These are phyloP conservation scores for cat (Felis catus) DNA, from an alignment of 2,113 vertebrate genomes.

Conservation along the genomic window DNA sequence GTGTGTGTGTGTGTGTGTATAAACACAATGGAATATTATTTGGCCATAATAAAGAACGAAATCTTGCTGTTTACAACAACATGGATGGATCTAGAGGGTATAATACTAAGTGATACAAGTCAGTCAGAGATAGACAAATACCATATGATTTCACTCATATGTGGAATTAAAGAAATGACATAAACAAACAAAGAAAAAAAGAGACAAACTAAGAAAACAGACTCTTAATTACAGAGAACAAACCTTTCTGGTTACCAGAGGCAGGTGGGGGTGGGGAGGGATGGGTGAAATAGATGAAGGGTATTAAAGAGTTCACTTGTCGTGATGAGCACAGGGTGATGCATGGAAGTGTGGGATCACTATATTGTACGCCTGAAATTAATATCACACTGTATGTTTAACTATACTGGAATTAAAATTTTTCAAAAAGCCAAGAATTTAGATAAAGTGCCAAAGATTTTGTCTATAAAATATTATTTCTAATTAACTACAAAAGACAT, in stretches of 20 bases:
- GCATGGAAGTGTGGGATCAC: background rate
- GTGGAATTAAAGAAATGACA: background rate
- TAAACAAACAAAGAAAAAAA: background rate
- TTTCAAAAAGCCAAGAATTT: background rate
- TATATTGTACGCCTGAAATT: background rate
- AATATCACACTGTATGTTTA: background rate
- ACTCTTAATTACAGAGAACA: background rate
- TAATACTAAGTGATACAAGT: background rate
- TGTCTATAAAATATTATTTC: conserved; percentile 28
- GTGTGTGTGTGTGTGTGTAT: no score
- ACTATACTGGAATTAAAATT: background rate
- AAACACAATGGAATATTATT: background rate
- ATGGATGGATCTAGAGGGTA: background rate
- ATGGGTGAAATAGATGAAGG: background rate
- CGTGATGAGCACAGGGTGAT: background rate
- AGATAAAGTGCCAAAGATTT: conserved; percentile 29
- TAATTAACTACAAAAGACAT: conserved; percentile 40
- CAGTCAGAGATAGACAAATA: background rate
- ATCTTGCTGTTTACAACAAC: background rate
- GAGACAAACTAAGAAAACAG: background rate
- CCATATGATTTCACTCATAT: background rate
- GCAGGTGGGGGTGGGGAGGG: background rate
- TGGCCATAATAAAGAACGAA: background rate
- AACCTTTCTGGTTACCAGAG: background rate
- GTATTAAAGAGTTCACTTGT: background rate